phyloP scores from a whole-genome alignment of 2,113 vertebrate genomes.

The Chlorodrepanis virens region DNA sequence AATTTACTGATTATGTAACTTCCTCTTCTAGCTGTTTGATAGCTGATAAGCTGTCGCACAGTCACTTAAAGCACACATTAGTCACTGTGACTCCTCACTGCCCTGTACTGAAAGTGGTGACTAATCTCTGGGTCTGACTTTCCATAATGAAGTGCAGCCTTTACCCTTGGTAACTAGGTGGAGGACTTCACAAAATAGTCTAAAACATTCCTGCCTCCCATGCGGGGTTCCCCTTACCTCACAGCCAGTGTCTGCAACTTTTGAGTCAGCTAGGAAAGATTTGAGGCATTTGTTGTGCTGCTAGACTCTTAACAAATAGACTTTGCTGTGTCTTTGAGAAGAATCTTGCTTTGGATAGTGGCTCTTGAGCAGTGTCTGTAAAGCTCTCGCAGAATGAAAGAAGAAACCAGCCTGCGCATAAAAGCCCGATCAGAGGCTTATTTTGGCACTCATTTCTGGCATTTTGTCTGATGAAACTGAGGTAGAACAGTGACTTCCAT shows the following conservation, averaged over 20 bases:
- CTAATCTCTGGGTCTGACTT: slow-evolving; percentile 3
- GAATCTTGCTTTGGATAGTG: background rate
- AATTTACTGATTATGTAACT: background rate
- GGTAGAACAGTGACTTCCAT: background rate
- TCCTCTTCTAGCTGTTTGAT: background rate
- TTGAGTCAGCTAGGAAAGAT: background rate
- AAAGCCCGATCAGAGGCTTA: background rate
- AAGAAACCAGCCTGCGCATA: background rate
- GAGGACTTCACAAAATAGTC: background rate
- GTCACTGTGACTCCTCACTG: background rate
- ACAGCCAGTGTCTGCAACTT: background rate
- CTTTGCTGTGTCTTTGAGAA: background rate
- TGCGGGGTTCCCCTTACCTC: rapidly evolving
- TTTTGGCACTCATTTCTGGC: background rate
- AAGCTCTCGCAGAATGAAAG: background rate
- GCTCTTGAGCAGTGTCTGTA: background rate
- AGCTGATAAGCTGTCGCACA: background rate
- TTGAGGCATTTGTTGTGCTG: background rate
- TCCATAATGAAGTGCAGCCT: background rate
- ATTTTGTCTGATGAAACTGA: background rate
- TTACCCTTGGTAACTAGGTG: background rate
- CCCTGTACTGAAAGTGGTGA: slow-evolving; percentile 15
- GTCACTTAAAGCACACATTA: slow-evolving; percentile 13
- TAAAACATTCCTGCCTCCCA: background rate
- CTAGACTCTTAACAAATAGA: background rate